Base-by-base conservation (phyloP, 2,113 vertebrate genomes). In the Thomomys bottae region DNA sequence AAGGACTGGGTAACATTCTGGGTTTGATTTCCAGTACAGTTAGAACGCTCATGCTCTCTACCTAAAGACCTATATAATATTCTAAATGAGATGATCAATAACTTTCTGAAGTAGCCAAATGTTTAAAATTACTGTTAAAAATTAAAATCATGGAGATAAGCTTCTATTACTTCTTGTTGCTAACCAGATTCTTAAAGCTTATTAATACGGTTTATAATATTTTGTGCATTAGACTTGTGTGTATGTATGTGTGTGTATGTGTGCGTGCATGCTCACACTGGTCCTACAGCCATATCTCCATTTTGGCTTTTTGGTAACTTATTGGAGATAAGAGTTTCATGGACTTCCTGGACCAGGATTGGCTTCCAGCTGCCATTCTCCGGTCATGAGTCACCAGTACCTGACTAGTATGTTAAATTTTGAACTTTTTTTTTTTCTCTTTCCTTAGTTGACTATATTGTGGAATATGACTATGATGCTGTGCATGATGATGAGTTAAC, bases 401-500 rank as follows among this genome's bases (percentile, higher is more conserved):
- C 49, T 54, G 45, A 49, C 45, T 49, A 11, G 15, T 54, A 17
- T 54, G 49, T 54, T 14, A 20, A 54, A 54, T 67, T 94, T 67
- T 84, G 84, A 61, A 66, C 38, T 8, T 70, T 93, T 61, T 0
- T 30, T 40, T 78, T 42, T 64, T 38, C 26, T 64, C 49, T 36
- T 42, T 57, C 95, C 96, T 87, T 95, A 98, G 98, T 98, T 98
- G 99, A 99, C 97, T 99, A 99, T 93, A 97, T 99, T 42, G 99
- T 99, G 98, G 99, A 99, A 96, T 99, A 97, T 96, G 99, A 99
- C 75, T 99, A 99, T 30, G 98, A 99, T 30, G 99, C 99, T 61
- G 95, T 97, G 68, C 99, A 99, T 28, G 99, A 99, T 3, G 99
- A 99, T 89, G 99, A 99, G 96, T 97, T 99, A 96, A 99, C 98